Evolutionary conservation across 2,888 invertebrate species (phyloP).

Genomic region (Formica aserva): DNA sequence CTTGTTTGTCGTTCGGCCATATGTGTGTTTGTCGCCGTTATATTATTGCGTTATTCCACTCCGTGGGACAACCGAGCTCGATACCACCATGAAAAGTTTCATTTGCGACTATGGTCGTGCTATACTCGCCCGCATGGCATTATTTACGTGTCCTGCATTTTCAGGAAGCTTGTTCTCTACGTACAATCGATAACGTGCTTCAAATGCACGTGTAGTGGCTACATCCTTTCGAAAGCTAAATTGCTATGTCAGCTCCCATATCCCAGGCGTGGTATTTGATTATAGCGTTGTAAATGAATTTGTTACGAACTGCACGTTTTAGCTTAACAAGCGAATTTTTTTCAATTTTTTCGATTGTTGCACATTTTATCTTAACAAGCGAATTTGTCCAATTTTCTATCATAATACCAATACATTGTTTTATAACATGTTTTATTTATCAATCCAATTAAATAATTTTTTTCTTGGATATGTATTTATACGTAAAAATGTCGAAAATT

Average conservation of each 20-base stretch:
- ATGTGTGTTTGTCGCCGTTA: background rate
- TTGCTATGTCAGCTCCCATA: conserved; percentile 14
- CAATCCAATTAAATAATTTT: background rate
- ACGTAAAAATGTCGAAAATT: background rate
- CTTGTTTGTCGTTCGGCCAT: background rate
- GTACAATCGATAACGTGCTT: conserved; percentile 25
- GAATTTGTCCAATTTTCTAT: background rate
- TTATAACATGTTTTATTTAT: background rate
- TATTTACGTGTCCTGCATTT: conserved; percentile 44
- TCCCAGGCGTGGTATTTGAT: conserved; percentile 1
- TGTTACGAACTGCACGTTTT: background rate
- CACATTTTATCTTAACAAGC: background rate
- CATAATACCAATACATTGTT: background rate
- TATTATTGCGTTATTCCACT: background rate
- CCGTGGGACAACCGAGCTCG: background rate
- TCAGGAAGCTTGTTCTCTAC: background rate
- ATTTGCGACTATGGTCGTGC: background rate
- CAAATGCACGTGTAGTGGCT: conserved; percentile 1
- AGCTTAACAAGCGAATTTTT: conserved; percentile 13
- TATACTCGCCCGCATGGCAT: background rate
- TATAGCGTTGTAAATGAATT: conserved; percentile 8
- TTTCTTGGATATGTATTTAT: background rate
- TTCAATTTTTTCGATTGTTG: background rate
- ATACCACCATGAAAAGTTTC: background rate
- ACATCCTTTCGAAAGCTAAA: conserved; percentile 18